Evolutionary conservation across 2,797 vertebrate species (phyloP), one percentile per base, ranked within the genome.

Genomic region (Myotis myotis): DNA sequence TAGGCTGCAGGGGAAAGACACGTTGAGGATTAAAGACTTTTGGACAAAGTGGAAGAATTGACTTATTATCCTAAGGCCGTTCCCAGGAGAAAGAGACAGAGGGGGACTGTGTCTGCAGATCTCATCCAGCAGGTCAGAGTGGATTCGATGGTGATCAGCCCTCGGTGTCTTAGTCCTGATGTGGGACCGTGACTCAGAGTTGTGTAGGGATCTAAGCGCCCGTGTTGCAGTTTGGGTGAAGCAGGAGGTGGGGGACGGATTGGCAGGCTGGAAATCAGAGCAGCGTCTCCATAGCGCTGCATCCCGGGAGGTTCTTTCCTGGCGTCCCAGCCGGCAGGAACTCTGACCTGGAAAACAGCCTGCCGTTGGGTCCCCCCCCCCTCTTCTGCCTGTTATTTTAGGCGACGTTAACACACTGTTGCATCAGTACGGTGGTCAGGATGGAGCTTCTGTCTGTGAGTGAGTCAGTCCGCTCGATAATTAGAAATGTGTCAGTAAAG

Each of bases 1-100:
- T 57, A 82, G 62, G 68, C 86, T 93, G 36, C 91, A 85, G 92
- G 75, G 82, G 64, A 89, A 87, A 68, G 79, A 72, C 60, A 84
- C 62, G 88, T 33, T 84, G 79, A 85, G 57, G 92, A 96, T 93
- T 72, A 93, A 92, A 96, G 95, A 93, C 83, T 91, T 93, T 90
- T 33, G 78, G 75, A 75, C 28, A 85, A 87, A 87, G 71, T 78
- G 70, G 41, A 94, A 95, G 79, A 89, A 72, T 38, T 55, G 72
- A 94, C 89, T 95, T 76, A 78, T 16, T 47, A 23, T 57, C 74
- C 64, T 78, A 64, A 89, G 86, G 94, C 96, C 82, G n/a, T 93
- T 95, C 66, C 76, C 41, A 74, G 72, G 85, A 90, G 75, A 71
- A 55, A 86, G 38, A 57, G 33, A 55, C 1, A 30, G 13, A 71